A percentile compares a stretch with the other conserved stretches of the same genome.
phyloP scores from a whole-genome alignment of 2,113 vertebrate species.

The Tiliqua scincoides region DNA sequence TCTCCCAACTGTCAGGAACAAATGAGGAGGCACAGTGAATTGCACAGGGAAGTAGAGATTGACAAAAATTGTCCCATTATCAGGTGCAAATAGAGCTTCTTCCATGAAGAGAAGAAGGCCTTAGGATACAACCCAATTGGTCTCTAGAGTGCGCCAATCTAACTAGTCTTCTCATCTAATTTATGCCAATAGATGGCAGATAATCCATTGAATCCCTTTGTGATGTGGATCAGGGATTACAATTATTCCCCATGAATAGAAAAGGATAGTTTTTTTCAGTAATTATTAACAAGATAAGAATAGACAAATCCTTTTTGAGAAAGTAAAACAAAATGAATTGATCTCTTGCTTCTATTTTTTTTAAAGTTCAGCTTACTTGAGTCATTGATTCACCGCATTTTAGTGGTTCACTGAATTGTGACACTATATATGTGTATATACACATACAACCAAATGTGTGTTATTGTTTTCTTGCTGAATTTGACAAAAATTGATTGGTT shows the following conservation, averaged over 20 bases:
- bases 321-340: conserved; percentile 18
- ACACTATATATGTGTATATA: conserved; percentile 49
- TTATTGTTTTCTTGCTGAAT: neutral
- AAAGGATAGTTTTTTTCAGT: neutral
- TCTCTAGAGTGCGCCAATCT: no score
- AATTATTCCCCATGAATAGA: neutral
- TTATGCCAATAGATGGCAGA: neutral
- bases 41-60: no score
- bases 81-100: no score
- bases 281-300: conserved; percentile 9
- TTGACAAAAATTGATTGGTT: conserved; percentile 55
- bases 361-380: neutral
- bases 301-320: neutral
- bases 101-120: neutral
- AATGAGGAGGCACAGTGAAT: no score
- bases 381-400: conserved; percentile 54
- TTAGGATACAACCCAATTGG: neutral
- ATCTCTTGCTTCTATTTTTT: conserved; percentile 39
- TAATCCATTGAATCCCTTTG: neutral
- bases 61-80: no score
- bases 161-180: no score
- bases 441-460: conserved; percentile 17
- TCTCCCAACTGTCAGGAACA: no score
- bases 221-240: neutral
- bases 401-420: conserved; percentile 50